Percentiles rank a stretch among this genome's conserved stretches.
Evolutionary conservation across 1,140 invertebrate genomes (phyloP).

Genomic region (Trichonephila clavata): DNA sequence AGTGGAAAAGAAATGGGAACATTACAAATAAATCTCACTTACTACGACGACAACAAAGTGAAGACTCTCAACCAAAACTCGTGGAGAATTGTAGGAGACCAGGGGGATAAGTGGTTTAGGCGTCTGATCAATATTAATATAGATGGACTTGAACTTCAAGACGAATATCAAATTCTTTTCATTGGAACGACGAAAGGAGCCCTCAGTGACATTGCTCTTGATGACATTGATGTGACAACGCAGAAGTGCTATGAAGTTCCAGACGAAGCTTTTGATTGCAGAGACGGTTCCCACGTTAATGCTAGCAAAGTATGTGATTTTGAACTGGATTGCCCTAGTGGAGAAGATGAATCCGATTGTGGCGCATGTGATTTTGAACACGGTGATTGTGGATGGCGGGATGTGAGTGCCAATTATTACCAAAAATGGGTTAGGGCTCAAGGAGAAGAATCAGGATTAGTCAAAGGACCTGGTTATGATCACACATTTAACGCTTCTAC

Average conservation of each 20-base stretch:
- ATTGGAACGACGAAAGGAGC: conserved; percentile 73
- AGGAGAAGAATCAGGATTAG: not conserved
- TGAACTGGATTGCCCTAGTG: conserved; percentile 64
- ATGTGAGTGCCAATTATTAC: not conserved
- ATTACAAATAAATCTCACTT: conserved; percentile 66
- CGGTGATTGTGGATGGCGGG: conserved; percentile 73
- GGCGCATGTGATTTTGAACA: conserved; percentile 77
- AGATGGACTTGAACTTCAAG: conserved; percentile 14
- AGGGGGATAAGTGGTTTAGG: conserved; percentile 69
- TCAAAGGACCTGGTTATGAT: conserved; percentile 56
- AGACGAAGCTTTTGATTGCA: conserved; percentile 69
- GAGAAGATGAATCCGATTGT: conserved; percentile 76
- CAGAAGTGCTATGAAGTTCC: conserved; percentile 68
- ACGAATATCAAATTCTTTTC: conserved; percentile 75
- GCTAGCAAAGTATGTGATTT: conserved; percentile 73
- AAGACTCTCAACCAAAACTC: not conserved
- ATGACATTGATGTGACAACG: conserved; percentile 75
- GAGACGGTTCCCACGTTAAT: conserved; percentile 52
- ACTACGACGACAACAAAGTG: conserved; percentile 18
- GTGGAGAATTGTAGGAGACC: conserved; percentile 53
- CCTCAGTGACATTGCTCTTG: conserved; percentile 76
- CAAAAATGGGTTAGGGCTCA: conserved; percentile 36
- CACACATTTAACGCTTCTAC: conserved; percentile 49
- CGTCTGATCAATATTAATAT: conserved; percentile 50
- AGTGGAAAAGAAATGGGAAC: conserved; percentile 77